Percentiles rank a stretch among this genome's conserved stretches.
phyloP scores from a whole-genome alignment of 23 tunicate species.

The Trididemnum nubilum region DNA sequence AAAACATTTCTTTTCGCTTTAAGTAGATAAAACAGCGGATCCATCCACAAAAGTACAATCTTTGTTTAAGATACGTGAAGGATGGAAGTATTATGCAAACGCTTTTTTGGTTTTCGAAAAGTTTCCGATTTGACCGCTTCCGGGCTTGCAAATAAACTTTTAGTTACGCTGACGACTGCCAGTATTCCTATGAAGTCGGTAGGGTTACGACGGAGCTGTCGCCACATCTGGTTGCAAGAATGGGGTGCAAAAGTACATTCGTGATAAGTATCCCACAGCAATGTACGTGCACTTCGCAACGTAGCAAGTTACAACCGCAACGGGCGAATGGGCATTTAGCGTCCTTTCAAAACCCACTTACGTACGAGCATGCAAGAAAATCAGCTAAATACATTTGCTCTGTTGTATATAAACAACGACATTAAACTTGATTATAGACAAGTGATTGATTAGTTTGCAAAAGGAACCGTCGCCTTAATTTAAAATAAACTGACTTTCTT shows the following conservation, averaged over 20 bases:
- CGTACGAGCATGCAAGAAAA: not conserved
- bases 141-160: slow-evolving; percentile 24
- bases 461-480: not conserved
- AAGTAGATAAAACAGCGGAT: not conserved
- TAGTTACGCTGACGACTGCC: slow-evolving; percentile 22
- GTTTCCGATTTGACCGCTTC: slow-evolving; percentile 12
- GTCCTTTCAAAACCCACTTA: not conserved
- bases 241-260: slow-evolving; percentile 15
- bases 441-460: not conserved
- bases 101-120: slow-evolving; percentile 25
- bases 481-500: not conserved
- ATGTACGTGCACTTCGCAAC: slow-evolving; percentile 14
- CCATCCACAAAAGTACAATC: not conserved
- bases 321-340: not conserved
- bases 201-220: slow-evolving; percentile 33
- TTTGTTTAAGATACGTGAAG: slow-evolving; percentile 24
- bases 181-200: slow-evolving; percentile 2
- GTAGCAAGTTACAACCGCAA: not conserved
- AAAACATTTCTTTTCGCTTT: not conserved
- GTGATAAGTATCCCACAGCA: slow-evolving; percentile 17
- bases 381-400: not conserved
- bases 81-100: slow-evolving; percentile 12
- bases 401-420: not conserved
- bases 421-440: not conserved
- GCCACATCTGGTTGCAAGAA: slow-evolving; percentile 3